Evolutionary conservation across 1,140 invertebrate genomes (phyloP), one percentile per base, ranked within the genome.

Genomic region (Sarcophaga peregrina): DNA sequence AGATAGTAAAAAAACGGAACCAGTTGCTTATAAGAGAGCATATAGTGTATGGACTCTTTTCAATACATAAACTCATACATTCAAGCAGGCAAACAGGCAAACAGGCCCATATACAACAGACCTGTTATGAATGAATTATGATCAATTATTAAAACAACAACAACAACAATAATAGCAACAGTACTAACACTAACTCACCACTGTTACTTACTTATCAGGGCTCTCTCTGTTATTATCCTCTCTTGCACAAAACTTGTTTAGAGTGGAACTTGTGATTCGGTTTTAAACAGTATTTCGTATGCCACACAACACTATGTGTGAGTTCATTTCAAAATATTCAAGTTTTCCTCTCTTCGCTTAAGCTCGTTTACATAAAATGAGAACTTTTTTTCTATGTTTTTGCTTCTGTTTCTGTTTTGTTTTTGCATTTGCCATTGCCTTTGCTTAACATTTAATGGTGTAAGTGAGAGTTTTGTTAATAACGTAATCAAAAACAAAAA

Each of bases 71-170:
- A 1, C 25, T 37, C 25, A 4, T 4, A 37, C 25, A 37, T 37
- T 4, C 25, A 37, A 2, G 1, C 25, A 37, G 25, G 25, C 25
- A n/a, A n/a, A n/a, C n/a, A n/a, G n/a, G n/a, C n/a, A n/a, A n/a
- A n/a, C n/a, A 2, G 25, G 25, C 25, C 1, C 10, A 20, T 45
- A 48, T 17, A 54, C 85, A 85, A 84, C 81, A 84, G 85, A 84
- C 83, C 76, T 83, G 86, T 84, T 85, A 85, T 87, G 86, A 86
- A 89, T 89, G 88, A 89, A 89, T 89, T 89, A 89, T 89, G 88
- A 89, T 89, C 88, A 89, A 89, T 89, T 89, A 89, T 89, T 89
- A 89, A 20, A 25, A 8, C 20, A 54, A 15, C 47, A 54, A 72
- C 46, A 54, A 72, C 46, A 37, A 20, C 37, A 73, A 47, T 11